phyloP scores from a whole-genome alignment of 2,113 vertebrate genomes.

The Myotis yumanensis region DNA sequence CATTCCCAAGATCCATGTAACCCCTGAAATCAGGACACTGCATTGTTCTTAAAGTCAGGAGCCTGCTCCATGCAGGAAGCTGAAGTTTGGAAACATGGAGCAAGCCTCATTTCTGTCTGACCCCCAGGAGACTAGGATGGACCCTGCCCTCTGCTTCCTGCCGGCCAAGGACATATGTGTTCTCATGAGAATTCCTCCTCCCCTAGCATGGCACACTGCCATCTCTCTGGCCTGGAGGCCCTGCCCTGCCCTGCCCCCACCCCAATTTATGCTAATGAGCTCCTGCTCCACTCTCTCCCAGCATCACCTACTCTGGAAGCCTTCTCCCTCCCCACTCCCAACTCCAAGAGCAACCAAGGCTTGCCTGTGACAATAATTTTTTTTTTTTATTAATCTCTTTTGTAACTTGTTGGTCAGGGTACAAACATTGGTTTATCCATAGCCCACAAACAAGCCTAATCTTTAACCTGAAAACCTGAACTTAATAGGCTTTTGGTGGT shows the following conservation, averaged over 20 bases:
- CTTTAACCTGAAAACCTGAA: not conserved
- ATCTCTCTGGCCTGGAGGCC: not conserved
- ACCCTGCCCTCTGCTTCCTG: not conserved
- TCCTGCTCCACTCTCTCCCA: not conserved
- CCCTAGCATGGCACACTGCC: accelerated
- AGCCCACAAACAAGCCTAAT: not conserved
- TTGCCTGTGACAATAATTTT: not conserved
- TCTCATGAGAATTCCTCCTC: not conserved
- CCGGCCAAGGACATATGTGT: not conserved
- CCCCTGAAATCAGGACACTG: not conserved
- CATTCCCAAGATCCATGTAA: not conserved
- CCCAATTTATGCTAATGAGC: not conserved
- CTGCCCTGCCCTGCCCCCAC: not conserved
- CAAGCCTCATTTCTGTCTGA: not conserved
- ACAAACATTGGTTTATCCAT: not conserved
- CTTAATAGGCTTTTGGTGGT: not conserved
- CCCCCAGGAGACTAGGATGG: not conserved
- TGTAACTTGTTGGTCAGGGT: not conserved
- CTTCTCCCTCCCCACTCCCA: not conserved
- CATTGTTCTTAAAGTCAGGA: not conserved
- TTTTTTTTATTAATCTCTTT: not conserved
- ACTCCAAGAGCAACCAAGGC: too few species aligned
- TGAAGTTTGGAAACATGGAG: not conserved
- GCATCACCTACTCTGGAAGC: not conserved
- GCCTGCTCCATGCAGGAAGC: not conserved